phyloP scores from a whole-genome alignment of 1,140 invertebrate species.

The Pseudomyrmex concolor region DNA sequence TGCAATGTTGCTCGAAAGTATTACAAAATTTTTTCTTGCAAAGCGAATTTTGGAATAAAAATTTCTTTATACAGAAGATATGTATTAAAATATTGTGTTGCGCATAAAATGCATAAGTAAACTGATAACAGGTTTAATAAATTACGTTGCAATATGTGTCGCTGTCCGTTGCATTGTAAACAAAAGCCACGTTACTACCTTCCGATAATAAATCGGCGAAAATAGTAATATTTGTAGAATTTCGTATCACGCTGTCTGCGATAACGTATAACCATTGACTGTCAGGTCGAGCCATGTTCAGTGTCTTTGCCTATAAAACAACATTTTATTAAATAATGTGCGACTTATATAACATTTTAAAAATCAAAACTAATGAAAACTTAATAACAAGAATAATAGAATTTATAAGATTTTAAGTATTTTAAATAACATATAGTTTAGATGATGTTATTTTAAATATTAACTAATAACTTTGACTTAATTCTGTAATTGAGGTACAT shows the following conservation, averaged over 20 bases:
- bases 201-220: constrained; percentile 88
- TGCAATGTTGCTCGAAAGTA: neutral
- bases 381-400: neutral
- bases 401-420: neutral
- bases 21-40: neutral
- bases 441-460: neutral
- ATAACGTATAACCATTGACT: constrained; percentile 93
- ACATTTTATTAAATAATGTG: neutral
- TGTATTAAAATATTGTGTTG: neutral
- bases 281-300: constrained; percentile 88
- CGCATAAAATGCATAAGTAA: neutral
- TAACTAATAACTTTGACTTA: neutral
- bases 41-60: neutral
- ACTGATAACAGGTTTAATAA: neutral
- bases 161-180: constrained; percentile 89
- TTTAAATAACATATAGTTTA: neutral
- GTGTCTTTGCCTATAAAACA: constrained; percentile 86
- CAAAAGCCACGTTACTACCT: constrained; percentile 93
- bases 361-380: neutral
- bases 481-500: too few species aligned
- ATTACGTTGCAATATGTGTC: constrained; percentile 86
- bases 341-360: neutral
- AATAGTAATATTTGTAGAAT: constrained; percentile 84
- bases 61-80: neutral
- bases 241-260: constrained; percentile 85